Evolutionary conservation across 2,888 invertebrate species (phyloP).

Genomic region (Pantelozetes paolii): DNA sequence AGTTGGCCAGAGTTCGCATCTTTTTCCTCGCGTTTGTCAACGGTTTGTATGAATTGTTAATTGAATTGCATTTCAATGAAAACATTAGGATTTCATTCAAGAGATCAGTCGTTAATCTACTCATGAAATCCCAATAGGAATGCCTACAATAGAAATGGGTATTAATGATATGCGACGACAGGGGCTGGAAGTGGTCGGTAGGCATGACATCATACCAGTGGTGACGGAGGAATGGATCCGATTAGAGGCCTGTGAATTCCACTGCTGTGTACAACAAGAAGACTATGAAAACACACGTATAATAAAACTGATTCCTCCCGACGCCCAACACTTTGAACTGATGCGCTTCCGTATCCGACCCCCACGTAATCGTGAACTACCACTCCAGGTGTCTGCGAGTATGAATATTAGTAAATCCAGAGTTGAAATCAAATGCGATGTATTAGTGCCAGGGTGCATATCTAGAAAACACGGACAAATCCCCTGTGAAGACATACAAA

Average conservation of each 20-base stretch:
- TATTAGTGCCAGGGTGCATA: constrained; percentile 93
- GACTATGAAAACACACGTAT: constrained; percentile 64
- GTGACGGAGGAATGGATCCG: constrained; percentile 99
- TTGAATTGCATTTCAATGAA: too few relatives aligned
- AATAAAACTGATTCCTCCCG: constrained; percentile 77
- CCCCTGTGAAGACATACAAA: constrained; percentile 94
- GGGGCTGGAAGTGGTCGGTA: constrained; percentile 97
- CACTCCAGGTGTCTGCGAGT: constrained; percentile 71
- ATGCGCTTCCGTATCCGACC: constrained; percentile 92
- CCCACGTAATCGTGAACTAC: constrained; percentile 91
- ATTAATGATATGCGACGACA: constrained; percentile 95
- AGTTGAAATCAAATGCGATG: constrained; percentile 91
- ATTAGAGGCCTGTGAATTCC: constrained; percentile 88
- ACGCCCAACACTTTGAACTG: constrained; percentile 95
- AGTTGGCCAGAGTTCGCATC: constrained; percentile 87
- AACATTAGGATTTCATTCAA: too few relatives aligned
- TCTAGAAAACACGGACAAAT: constrained; percentile 86
- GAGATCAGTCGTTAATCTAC: too few relatives aligned
- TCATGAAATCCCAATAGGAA: constrained; percentile 58
- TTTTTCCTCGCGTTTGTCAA: constrained; percentile 93
- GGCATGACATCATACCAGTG: constrained; percentile 97
- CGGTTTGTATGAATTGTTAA: constrained; percentile 34
- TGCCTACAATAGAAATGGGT: constrained; percentile 94
- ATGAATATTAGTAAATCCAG: constrained; percentile 54
- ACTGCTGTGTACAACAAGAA: constrained; percentile 83